Conservation (phyloP, 2,888 invertebrate species). For the Amphipoea lucens region DNA sequence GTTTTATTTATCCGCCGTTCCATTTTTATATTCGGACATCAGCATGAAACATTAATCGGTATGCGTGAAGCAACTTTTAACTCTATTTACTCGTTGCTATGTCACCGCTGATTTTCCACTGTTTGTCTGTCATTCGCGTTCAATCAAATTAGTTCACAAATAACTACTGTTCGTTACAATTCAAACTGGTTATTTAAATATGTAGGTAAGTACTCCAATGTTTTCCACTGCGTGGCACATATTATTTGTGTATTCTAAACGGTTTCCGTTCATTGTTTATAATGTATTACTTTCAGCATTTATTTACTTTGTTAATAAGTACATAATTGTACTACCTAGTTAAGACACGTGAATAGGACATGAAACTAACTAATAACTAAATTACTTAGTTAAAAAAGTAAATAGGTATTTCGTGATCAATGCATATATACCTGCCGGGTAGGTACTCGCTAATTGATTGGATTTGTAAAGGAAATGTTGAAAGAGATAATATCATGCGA, state of each 20-base stretch:
- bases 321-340: conserved; percentile 7
- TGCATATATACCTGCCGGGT: background rate
- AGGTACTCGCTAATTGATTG: conserved; percentile 28
- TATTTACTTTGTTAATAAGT: conserved; percentile 37
- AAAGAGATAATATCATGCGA: conserved; percentile 27
- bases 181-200: conserved; percentile 40
- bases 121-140: conserved; percentile 29
- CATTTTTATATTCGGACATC: background rate
- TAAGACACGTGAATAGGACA: conserved; percentile 19
- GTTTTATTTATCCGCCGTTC: background rate
- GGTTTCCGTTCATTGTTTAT: conserved; percentile 54
- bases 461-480: conserved; percentile 21
- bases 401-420: background rate
- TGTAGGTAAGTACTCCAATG: background rate
- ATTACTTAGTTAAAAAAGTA: background rate
- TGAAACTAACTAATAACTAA: conserved; percentile 7
- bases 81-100: conserved; percentile 13
- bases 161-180: conserved; percentile 35
- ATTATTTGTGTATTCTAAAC: conserved; percentile 41
- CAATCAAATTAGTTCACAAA: conserved; percentile 50
- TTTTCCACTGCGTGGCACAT: conserved; percentile 32
- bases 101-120: conserved; percentile 41
- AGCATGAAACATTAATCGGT: conserved; percentile 13
- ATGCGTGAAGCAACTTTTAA: conserved; percentile 14
- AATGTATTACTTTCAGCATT: conserved; percentile 32